A percentile compares a stretch with the other conserved stretches of the same genome.
These are phyloP conservation scores for Peucedramus taeniatus DNA, from an alignment of 2,113 vertebrate genomes.

Conservation along the genomic window DNA sequence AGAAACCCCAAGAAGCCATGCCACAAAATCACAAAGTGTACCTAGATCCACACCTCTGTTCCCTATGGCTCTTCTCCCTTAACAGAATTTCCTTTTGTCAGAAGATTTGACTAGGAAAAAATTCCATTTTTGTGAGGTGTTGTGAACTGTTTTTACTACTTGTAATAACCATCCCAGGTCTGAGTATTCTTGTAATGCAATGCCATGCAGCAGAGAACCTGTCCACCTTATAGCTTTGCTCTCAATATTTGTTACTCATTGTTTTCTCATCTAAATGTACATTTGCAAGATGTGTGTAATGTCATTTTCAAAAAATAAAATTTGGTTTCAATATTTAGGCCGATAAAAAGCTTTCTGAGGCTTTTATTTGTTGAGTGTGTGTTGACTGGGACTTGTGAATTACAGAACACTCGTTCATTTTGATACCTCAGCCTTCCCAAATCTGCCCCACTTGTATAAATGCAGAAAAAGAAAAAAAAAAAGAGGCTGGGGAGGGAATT, in stretches of 20 bases:
- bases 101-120: constrained; percentile 65
- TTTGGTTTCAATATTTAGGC: constrained; percentile 77
- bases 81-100: constrained; percentile 63
- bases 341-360: constrained; percentile 8
- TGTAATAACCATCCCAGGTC: constrained; percentile 47
- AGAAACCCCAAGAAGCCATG: background rate
- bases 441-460: background rate
- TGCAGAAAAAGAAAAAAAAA: background rate
- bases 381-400: background rate
- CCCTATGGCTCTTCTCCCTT: constrained; percentile 29
- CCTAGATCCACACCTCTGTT: background rate
- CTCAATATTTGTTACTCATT: constrained; percentile 74
- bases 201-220: constrained; percentile 68
- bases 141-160: constrained; percentile 71
- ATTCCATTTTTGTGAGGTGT: constrained; percentile 65
- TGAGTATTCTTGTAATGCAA: constrained; percentile 62
- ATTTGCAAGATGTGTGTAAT: constrained; percentile 86
- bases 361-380: background rate
- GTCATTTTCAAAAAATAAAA: constrained; percentile 86
- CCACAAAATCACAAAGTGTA: constrained; percentile 12
- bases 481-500: background rate
- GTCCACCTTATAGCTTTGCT: constrained; percentile 75
- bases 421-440: background rate
- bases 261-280: constrained; percentile 81
- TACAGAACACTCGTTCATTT: rapidly evolving